These are phyloP conservation scores for Thelaira solivaga DNA, from an alignment of 2,888 invertebrate species.

Conservation along the genomic window DNA sequence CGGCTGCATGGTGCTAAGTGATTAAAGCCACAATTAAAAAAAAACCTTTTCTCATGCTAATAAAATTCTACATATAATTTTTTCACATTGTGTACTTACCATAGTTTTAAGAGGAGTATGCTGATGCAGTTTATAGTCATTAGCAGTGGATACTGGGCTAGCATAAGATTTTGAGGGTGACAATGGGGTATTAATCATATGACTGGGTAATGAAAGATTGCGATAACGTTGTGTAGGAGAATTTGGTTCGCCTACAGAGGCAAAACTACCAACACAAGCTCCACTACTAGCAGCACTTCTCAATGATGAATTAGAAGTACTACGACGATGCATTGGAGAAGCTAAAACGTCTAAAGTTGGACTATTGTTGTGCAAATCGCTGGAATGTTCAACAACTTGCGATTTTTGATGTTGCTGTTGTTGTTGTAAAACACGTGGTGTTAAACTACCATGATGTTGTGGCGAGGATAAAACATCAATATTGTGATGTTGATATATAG, in stretches of 20 bases:
- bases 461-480: constrained; percentile 51
- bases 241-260: constrained; percentile 49
- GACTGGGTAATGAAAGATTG: constrained; percentile 75
- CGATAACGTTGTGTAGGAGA: constrained; percentile 74
- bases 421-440: constrained; percentile 34
- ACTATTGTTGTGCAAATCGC: constrained; percentile 32
- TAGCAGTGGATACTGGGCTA: constrained; percentile 48
- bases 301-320: constrained; percentile 71
- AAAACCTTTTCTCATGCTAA: background rate
- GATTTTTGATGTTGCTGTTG: constrained; percentile 34
- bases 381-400: constrained; percentile 54
- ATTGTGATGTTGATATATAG: constrained; percentile 72
- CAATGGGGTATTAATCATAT: constrained; percentile 66
- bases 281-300: constrained; percentile 53
- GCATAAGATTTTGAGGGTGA: constrained; percentile 64
- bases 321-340: constrained; percentile 74
- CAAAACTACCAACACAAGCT: background rate
- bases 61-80: background rate
- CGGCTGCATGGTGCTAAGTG: constrained; percentile 67
- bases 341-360: constrained; percentile 67
- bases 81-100: constrained; percentile 31
- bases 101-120: constrained; percentile 71
- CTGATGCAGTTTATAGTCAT: constrained; percentile 69
- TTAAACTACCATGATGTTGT: constrained; percentile 46
- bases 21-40: background rate